Percentiles rank a stretch among this genome's conserved stretches.
Conservation (phyloP, 2,113 vertebrate genomes). For the Gavialis gangeticus region DNA sequence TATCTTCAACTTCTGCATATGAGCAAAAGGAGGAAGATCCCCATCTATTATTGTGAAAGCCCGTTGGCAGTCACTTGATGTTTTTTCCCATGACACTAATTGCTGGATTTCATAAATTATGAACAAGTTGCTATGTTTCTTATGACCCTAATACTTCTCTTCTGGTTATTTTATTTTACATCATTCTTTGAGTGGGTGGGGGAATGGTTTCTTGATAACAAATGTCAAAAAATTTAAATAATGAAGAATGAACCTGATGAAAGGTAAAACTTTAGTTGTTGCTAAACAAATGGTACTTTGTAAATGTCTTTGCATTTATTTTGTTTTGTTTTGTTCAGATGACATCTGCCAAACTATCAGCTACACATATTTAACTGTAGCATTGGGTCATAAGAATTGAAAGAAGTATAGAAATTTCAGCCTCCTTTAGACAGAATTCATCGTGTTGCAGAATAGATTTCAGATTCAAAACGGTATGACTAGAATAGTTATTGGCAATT, state of each 20-base stretch:
- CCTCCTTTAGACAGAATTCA: slow-evolving; percentile 41
- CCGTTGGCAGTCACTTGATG: neutral
- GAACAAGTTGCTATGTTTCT: neutral
- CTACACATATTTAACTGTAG: slow-evolving; percentile 7
- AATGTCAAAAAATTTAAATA: slow-evolving; percentile 1
- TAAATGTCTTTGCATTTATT: slow-evolving; percentile 10
- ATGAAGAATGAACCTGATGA: neutral
- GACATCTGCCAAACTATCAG: slow-evolving; percentile 23
- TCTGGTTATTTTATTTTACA: neutral
- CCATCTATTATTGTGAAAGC: slow-evolving; percentile 20
- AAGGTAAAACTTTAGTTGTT: slow-evolving; percentile 11
- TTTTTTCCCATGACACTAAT: neutral
- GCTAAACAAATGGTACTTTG: slow-evolving; percentile 24
- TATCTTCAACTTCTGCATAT: neutral
- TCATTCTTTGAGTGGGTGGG: neutral
- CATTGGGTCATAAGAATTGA: slow-evolving; percentile 8
- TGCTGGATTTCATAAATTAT: slow-evolving; percentile 14
- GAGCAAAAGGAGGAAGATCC: neutral
- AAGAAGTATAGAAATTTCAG: neutral
- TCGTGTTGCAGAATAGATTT: slow-evolving; percentile 44
- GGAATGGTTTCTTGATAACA: neutral
- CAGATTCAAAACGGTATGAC: neutral
- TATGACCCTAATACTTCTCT: slow-evolving; percentile 19
- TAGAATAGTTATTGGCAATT: neutral
- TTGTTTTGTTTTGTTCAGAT: slow-evolving; percentile 33